phyloP scores from a whole-genome alignment of 2,888 invertebrate species.

The Harpalus rubripes region DNA sequence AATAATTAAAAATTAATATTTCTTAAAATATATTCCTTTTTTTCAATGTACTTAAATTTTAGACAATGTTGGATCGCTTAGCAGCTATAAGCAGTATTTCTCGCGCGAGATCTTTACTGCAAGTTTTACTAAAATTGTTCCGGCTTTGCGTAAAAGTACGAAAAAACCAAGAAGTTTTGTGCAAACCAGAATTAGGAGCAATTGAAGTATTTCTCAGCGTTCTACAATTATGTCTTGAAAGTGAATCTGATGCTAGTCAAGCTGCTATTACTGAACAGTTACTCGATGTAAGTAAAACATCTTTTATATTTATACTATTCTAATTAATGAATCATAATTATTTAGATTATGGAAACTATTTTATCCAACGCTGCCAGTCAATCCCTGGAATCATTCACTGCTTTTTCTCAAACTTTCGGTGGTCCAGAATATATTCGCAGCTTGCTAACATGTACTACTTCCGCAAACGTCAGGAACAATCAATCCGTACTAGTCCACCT shows the following conservation, averaged over 20 bases:
- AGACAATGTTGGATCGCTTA: slow-evolving; percentile 91
- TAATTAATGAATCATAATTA: not conserved
- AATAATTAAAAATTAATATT: no score
- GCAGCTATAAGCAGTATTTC: slow-evolving; percentile 92
- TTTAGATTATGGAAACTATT: slow-evolving; percentile 95
- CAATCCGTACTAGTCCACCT: slow-evolving; percentile 89
- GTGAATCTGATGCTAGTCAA: slow-evolving; percentile 85
- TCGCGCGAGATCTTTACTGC: slow-evolving; percentile 91
- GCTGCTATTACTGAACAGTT: slow-evolving; percentile 93
- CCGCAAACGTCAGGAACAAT: slow-evolving; percentile 86
- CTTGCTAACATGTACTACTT: slow-evolving; percentile 88
- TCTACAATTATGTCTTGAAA: slow-evolving; percentile 86
- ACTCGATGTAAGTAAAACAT: slow-evolving; percentile 82
- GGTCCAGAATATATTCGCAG: slow-evolving; percentile 93
- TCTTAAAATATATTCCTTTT: no score
- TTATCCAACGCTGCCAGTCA: slow-evolving; percentile 94
- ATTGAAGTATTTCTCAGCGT: slow-evolving; percentile 91
- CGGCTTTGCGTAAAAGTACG: slow-evolving; percentile 94
- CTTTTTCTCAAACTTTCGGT: slow-evolving; percentile 93
- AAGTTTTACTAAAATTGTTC: slow-evolving; percentile 94
- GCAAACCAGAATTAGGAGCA: slow-evolving; percentile 90
- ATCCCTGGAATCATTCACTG: slow-evolving; percentile 88
- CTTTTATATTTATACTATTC: not conserved
- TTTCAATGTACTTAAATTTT: slow-evolving; percentile 70
- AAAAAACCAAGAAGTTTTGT: slow-evolving; percentile 92